phyloP scores from a whole-genome alignment of 2,888 invertebrate species.

The Abrostola triplasia region DNA sequence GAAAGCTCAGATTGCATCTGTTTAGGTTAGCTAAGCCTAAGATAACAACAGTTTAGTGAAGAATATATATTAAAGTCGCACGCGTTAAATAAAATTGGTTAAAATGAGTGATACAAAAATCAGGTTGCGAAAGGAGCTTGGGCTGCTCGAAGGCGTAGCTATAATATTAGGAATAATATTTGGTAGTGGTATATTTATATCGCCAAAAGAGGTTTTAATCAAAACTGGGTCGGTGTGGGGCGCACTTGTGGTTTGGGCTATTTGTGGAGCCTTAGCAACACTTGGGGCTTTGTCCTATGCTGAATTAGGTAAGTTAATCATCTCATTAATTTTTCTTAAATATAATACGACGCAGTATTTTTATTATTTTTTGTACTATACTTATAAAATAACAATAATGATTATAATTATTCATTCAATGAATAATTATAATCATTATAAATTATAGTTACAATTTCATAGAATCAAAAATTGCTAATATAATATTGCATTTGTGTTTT shows the following conservation, averaged over 20 bases:
- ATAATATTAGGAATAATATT: constrained; percentile 98
- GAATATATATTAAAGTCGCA: constrained; percentile 1
- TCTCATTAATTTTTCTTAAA: not conserved
- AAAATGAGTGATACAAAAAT: constrained; percentile 88
- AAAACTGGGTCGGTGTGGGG: constrained; percentile 97
- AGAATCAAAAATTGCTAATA: no score
- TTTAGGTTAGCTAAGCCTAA: constrained; percentile 28
- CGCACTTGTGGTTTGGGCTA: constrained; percentile 95
- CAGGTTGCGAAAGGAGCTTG: constrained; percentile 96
- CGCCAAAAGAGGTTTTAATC: constrained; percentile 97
- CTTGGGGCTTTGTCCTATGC: constrained; percentile 99
- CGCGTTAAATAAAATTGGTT: constrained; percentile 4
- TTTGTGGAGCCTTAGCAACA: constrained; percentile 96
- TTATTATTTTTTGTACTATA: not conserved
- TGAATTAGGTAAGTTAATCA: constrained; percentile 91
- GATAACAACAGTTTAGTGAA: constrained; percentile 7
- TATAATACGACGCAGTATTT: not conserved
- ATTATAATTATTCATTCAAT: no score
- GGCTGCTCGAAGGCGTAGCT: constrained; percentile 96
- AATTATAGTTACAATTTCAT: no score
- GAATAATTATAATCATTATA: no score
- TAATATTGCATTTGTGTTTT: no score
- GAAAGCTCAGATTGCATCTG: constrained; percentile 56
- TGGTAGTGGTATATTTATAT: constrained; percentile 98
- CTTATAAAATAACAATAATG: no score